Evolutionary conservation across 2,888 invertebrate species (phyloP).

Genomic region (Pseudeuparius sepicola): DNA sequence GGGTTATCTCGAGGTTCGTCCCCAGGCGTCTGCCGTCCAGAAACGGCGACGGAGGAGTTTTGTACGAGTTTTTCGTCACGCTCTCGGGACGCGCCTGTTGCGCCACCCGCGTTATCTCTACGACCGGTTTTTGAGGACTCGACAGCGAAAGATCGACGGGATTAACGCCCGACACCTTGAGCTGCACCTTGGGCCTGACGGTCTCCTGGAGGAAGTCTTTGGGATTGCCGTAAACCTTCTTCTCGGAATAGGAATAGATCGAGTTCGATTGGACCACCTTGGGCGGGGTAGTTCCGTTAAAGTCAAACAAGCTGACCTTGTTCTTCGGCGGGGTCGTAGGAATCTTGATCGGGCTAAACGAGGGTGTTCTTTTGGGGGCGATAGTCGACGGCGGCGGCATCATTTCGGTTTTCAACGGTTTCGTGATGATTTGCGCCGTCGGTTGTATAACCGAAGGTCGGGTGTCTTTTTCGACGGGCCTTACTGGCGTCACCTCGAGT

Average conservation of each 20-base stretch:
- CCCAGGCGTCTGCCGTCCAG: constrained; percentile 45
- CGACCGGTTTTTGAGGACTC: constrained; percentile 39
- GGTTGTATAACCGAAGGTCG: constrained; percentile 35
- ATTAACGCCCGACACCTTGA: constrained; percentile 41
- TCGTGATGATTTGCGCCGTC: constrained; percentile 21
- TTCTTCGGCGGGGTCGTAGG: constrained; percentile 20
- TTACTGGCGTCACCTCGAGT: constrained; percentile 62
- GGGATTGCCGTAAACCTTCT: constrained; percentile 61
- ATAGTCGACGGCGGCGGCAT: constrained; percentile 32
- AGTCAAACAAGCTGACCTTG: constrained; percentile 16
- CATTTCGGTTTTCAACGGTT: constrained; percentile 22
- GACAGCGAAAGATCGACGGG: constrained; percentile 57
- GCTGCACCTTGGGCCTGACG: constrained; percentile 1
- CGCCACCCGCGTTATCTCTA: constrained; percentile 52
- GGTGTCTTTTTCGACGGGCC: constrained; percentile 32
- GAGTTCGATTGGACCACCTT: constrained; percentile 55
- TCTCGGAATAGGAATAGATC: constrained; percentile 53
- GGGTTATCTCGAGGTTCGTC: constrained; percentile 61
- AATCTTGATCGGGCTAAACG: constrained; percentile 22
- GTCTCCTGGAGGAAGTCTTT: constrained; percentile 50
- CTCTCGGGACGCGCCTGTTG: constrained; percentile 20
- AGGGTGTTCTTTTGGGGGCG: constrained; percentile 37
- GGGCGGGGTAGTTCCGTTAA: constrained; percentile 38
- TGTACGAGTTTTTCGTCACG: constrained; percentile 26
- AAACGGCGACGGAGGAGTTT: constrained; percentile 28